Conservation (phyloP, 1,140 invertebrate genomes). For the Aphelinus atriplicis region DNA sequence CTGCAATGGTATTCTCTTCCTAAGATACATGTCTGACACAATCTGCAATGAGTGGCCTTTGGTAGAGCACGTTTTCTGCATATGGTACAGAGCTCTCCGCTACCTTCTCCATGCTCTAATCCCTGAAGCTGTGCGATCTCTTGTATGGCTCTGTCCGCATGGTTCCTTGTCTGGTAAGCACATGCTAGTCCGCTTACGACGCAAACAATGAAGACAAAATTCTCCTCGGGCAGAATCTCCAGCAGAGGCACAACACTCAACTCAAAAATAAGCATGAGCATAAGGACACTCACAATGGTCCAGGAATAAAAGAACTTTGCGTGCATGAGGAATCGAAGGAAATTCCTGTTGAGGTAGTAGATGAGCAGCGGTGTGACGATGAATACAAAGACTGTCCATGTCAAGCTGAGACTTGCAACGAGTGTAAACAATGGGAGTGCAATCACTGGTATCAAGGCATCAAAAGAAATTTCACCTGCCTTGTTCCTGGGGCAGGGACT, state of each 20-base stretch:
- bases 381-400: slow-evolving; percentile 71
- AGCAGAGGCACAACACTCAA: slow-evolving; percentile 70
- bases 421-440: slow-evolving; percentile 71
- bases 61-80: slow-evolving; percentile 57
- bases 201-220: slow-evolving; percentile 71
- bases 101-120: slow-evolving; percentile 59
- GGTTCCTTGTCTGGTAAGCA: slow-evolving; percentile 69
- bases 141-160: slow-evolving; percentile 58
- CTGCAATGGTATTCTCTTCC: slow-evolving; percentile 63
- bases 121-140: slow-evolving; percentile 48
- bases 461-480: slow-evolving; percentile 63
- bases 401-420: slow-evolving; percentile 69
- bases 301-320: slow-evolving; percentile 77
- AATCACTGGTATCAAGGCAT: slow-evolving; percentile 72
- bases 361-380: slow-evolving; percentile 70
- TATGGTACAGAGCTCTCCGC: slow-evolving; percentile 58
- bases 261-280: slow-evolving; percentile 75
- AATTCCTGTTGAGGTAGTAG: slow-evolving; percentile 72
- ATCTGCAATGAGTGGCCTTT: slow-evolving; percentile 57
- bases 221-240: slow-evolving; percentile 75
- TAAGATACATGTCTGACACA: slow-evolving; percentile 61
- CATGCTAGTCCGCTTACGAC: slow-evolving; percentile 69
- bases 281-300: slow-evolving; percentile 72
- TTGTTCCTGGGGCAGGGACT: slow-evolving; percentile 59
- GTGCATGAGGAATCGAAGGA: slow-evolving; percentile 66